Evolutionary conservation across 2,113 vertebrate genomes (phyloP), one percentile per base, ranked within the genome.

Genomic region (Orcinus orca): DNA sequence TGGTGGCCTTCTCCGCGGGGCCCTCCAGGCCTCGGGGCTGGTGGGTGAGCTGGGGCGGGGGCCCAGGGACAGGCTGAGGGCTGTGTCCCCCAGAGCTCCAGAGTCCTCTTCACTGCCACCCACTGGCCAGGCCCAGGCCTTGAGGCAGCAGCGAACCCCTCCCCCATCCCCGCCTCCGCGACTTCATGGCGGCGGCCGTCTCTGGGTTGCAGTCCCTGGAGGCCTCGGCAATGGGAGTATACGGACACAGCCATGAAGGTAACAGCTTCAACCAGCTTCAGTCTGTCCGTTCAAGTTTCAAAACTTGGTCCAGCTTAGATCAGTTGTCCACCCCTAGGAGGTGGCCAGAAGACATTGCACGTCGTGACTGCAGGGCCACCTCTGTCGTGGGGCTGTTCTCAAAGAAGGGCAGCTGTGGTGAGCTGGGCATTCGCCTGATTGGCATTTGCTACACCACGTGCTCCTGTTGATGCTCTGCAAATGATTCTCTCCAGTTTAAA

Each of bases 1-100:
- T 33, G 44, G 29, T 9, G 33, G 74, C 74, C 44, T 77, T 47
- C 74, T 77, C 29, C 74, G 8, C 18, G 8, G 9, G 44, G 6
- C 44, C 74, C 44, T 77, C 11, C 0, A 8, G 17, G 15, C 74
- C 44, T 20, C 2, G 1, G 44, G 44, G 29, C 17, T 15, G 0
- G 0, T 2, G 0, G 29, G 44, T 77, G 29, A 33, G 74, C 74
- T 20, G 5, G 10, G 17, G 50, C 3, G 50, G 44, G 9, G 17
- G 53, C 18, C 74, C 0, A 1, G 44, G 44, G 74, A 77, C 17
- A 77, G 74, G 44, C 74, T 50, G 44, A 77, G 44, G 44, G 29
- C 44, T 33, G 29, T 33, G 44, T 11, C 29, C 74, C 47, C 26
- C 44, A 12, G 74, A 31, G 74, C 29, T 77, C 74, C 74, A 20